Evolutionary conservation across 2,113 vertebrate genomes (phyloP).

Genomic region (Neopipo cinnamomea): DNA sequence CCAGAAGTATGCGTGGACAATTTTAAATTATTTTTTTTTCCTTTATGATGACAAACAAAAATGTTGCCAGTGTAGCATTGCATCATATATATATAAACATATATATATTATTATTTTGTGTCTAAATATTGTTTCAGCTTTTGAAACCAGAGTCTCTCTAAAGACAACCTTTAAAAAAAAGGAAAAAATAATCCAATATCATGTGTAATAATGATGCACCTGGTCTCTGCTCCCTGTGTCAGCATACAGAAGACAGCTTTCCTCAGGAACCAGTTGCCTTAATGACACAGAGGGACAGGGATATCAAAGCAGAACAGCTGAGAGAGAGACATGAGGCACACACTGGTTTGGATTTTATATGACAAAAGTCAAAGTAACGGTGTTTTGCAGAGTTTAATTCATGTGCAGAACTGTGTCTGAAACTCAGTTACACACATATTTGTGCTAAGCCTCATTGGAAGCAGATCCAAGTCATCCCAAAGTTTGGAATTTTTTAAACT

Average conservation of each 20-base stretch:
- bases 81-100: neutral
- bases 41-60: neutral
- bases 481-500: neutral
- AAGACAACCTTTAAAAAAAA: neutral
- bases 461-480: neutral
- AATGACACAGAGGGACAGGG: accelerated
- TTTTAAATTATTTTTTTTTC: neutral
- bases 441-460: neutral
- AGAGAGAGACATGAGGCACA: neutral
- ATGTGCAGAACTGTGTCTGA: neutral
- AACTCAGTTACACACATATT: neutral
- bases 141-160: neutral
- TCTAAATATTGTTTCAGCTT: neutral
- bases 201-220: neutral
- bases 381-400: neutral
- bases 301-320: neutral
- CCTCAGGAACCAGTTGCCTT: neutral
- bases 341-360: neutral
- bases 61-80: neutral
- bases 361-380: neutral
- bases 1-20: neutral
- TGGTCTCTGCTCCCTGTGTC: neutral
- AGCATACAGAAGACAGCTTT: neutral
- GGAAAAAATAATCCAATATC: neutral
- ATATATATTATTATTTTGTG: neutral